Conservation (phyloP, 2,113 vertebrate genomes). For the Arizona elegans region DNA sequence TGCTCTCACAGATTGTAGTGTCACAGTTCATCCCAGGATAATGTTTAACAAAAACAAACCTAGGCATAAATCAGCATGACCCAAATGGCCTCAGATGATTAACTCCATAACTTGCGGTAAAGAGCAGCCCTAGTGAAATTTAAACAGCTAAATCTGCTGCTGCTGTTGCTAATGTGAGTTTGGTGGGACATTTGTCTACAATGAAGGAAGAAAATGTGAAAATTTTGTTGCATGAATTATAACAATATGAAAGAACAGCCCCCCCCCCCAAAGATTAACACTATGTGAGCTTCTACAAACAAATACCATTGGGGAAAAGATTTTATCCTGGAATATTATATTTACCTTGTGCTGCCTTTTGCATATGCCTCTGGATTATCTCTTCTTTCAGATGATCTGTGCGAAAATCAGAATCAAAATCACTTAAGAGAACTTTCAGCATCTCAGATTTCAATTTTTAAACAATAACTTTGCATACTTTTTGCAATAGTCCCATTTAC, state of each 20-base stretch:
- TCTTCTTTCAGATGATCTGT: conserved; percentile 85
- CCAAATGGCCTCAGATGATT: background rate
- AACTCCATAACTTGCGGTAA: background rate
- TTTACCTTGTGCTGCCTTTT: conserved; percentile 83
- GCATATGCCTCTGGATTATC: conserved; percentile 77
- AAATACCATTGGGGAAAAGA: background rate
- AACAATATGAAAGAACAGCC: background rate
- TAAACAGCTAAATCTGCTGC: conserved; percentile 40
- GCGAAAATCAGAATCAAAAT: conserved; percentile 39
- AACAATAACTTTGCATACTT: background rate
- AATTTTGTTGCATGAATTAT: background rate
- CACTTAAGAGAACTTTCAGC: conserved; percentile 19
- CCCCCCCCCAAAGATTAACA: background rate
- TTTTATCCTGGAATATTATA: background rate
- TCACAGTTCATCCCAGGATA: background rate
- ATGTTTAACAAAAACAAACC: conserved; percentile 6
- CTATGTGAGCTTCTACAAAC: background rate
- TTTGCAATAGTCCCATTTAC: background rate
- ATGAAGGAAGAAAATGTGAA: conserved; percentile 13
- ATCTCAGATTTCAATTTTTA: background rate
- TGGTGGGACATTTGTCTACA: background rate
- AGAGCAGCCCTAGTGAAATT: background rate
- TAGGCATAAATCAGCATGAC: background rate
- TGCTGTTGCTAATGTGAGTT: conserved; percentile 27
- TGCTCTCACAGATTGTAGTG: background rate